These are phyloP conservation scores for Homalodisca vitripennis DNA, from an alignment of 1,140 invertebrate genomes.

Conservation along the genomic window DNA sequence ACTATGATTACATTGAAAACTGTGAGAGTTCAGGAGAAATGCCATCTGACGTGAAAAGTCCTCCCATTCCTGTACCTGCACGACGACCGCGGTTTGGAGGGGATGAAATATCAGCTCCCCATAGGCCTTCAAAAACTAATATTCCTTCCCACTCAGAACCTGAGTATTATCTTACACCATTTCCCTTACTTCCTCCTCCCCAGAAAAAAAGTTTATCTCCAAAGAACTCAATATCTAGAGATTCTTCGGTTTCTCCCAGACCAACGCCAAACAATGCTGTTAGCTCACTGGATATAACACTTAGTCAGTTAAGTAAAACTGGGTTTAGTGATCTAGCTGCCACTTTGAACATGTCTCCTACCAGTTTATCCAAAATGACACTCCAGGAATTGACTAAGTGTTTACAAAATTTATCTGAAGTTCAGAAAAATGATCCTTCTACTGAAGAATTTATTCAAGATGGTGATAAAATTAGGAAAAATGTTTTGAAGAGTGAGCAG, in stretches of 20 bases:
- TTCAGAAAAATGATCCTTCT: conserved; percentile 35
- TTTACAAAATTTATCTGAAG: conserved; percentile 53
- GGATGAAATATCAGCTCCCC: conserved; percentile 46
- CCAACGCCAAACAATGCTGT: conserved; percentile 43
- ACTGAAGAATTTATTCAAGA: conserved; percentile 39
- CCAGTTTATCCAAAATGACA: conserved; percentile 78
- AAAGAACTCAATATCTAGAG: conserved; percentile 35
- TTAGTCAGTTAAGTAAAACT: conserved; percentile 76
- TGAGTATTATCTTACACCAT: conserved; percentile 60
- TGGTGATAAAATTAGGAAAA: conserved; percentile 29
- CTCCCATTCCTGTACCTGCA: conserved; percentile 61
- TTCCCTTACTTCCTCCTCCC: conserved; percentile 48
- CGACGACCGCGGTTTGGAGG: conserved; percentile 58
- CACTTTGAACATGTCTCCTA: conserved; percentile 71
- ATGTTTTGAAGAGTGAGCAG: conserved; percentile 36
- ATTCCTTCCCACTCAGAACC: conserved; percentile 49
- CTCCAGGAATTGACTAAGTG: conserved; percentile 79
- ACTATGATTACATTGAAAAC: conserved; percentile 61
- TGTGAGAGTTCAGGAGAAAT: conserved; percentile 49
- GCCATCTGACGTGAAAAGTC: conserved; percentile 49
- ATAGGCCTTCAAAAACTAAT: conserved; percentile 47
- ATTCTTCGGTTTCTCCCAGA: conserved; percentile 1
- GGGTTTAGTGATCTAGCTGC: conserved; percentile 73
- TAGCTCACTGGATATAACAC: conserved; percentile 65
- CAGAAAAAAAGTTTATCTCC: conserved; percentile 41